Base-by-base conservation (phyloP, 2,113 vertebrate species). In the Origma solitaria region DNA sequence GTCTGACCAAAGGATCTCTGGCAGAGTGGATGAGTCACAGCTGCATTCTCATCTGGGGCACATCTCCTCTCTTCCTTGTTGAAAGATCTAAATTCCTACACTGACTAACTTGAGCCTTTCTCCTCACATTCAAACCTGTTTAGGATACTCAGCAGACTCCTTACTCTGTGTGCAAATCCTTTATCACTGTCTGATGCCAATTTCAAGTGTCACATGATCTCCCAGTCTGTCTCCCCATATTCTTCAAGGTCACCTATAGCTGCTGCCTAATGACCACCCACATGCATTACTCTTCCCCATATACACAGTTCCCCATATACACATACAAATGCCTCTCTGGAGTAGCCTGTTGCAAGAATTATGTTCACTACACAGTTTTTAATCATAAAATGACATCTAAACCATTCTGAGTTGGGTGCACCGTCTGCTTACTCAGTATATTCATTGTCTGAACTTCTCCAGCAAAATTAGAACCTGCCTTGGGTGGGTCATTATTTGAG, bases 361-460 rank as follows among this genome's bases (percentile, higher is more conserved):
- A 66, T 47, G 51, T 57, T 90, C 53, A 31, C 57, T 70, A 71
- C 9, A 35, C 3, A 35, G 28, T 37, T 95, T 90, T 86, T 92
- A 94, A 91, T 92, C 75, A 71, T 38, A 77, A 93, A 91, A 80
- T 94, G 50, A 45, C 47, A 90, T 86, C 82, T 90, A 77, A 91
- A 83, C 20, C 11, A 60, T 75, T 77, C 28, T 64, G 60, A 92
- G 51, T 71, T 64, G 35, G 15, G 37, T 68, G 38, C 15, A 64
- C 35, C 28, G 37, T 76, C 64, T 95, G 85, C 88, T 94, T 94
- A 88, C 49, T 88, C 69, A 58, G 82, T 92, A 30, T 35, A 71
- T 75, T 62, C 10, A 1, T 15, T 53, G 22, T n/a, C 60, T 92
- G 71, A 69, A 45, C 76, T 84, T 33, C 57, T 71, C 13, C 53